Base-by-base conservation (phyloP, 1,140 invertebrate genomes). In the Drosophila parabipectinata region DNA sequence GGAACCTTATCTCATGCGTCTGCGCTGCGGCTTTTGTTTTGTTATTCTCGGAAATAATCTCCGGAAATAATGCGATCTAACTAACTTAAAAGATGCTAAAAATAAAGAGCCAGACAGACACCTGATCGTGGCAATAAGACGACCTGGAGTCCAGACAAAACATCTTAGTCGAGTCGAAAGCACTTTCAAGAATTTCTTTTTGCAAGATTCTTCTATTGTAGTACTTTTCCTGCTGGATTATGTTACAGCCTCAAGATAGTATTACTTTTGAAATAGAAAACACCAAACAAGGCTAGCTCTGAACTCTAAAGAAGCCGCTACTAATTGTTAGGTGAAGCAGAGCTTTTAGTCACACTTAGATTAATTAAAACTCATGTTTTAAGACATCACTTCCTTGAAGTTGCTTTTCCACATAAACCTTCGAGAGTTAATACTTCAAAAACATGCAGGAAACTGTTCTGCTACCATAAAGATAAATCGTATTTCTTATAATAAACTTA, bases 181-280 rank as follows among this genome's bases (percentile, higher is more conserved):
- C 79, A 72, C 76, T 64, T 60, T 57, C 51, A 60, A 63, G 71
- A 69, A 72, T 74, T 79, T 78, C 60, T 71, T 62, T 55, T 71
- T 56, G 39, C 69, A 61, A 51, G 71, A 57, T 87, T 51, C 64
- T 34, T 77, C 77, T 69, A 75, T 78, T 34, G 32, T 34, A 2
- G 1, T 66, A 71, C 78, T 51, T 87, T 87, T 85, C 64, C 77
- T 67, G 60, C 24, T 48, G 47, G 41, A 54, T 37, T 37, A 37
- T 37, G 12, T 37, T 4, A 37, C 34, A 37, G 34, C 3, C n/a
- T 12, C 3, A 12, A 37, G 12, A 10, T 37, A 37, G 10, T 0
- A 37, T 37, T 37, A n/a, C 12, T 60, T 72, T 67, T 87, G 68
- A 62, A 85, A 77, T 71, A 72, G 39, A 39, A 26, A 53, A 54